phyloP scores from a whole-genome alignment of 2,113 vertebrate genomes.

The Pachycephala philippinensis region DNA sequence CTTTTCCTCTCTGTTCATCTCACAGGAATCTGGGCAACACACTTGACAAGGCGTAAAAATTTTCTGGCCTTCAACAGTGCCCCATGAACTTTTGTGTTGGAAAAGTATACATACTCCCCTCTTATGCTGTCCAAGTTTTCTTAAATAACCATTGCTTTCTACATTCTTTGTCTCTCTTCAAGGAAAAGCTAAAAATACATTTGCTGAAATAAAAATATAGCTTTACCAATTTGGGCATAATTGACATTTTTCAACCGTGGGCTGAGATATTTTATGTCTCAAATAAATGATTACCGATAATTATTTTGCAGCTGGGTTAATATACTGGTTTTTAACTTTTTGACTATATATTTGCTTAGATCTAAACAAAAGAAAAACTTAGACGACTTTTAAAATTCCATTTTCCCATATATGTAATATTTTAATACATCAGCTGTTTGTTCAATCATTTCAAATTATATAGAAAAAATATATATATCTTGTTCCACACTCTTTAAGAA shows the following conservation, averaged over 20 bases:
- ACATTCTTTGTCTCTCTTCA: background rate
- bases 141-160: background rate
- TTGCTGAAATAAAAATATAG: background rate
- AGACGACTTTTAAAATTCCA: background rate
- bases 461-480: background rate
- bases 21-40: background rate
- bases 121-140: background rate
- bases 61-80: background rate
- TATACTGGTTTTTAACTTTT: background rate
- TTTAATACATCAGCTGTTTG: background rate
- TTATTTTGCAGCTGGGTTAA: background rate
- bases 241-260: background rate
- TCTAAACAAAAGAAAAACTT: background rate
- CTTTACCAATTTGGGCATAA: background rate
- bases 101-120: background rate
- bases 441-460: background rate
- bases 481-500: background rate
- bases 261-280: background rate
- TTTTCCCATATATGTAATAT: background rate
- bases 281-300: background rate
- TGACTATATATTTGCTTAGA: background rate
- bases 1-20: background rate
- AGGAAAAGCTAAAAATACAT: background rate
- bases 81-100: background rate
- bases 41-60: background rate